Conservation (phyloP, 1,140 invertebrate species). For the Hesperophylax magnus region DNA sequence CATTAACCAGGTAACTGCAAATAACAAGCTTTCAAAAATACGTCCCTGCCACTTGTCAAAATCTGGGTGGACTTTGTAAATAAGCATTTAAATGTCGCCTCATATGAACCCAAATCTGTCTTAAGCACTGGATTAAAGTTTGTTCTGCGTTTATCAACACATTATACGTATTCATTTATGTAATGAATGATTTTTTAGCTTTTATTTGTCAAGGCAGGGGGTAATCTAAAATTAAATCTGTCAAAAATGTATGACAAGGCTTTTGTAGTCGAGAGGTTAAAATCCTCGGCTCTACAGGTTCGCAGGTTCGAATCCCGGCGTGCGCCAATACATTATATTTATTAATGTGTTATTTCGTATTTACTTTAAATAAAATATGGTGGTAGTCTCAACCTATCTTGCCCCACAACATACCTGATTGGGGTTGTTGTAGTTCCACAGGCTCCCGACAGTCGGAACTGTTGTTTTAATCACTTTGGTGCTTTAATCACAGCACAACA, state of each 20-base stretch:
- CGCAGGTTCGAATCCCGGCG: background rate
- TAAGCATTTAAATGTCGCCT: background rate
- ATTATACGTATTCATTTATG: background rate
- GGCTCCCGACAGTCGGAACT: too few relatives aligned
- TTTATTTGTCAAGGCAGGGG: conserved; percentile 8
- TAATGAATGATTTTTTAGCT: background rate
- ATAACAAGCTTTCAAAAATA: conserved; percentile 4
- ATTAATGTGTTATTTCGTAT: too few relatives aligned
- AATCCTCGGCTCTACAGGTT: background rate
- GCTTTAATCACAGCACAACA: too few relatives aligned
- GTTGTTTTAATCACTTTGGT: too few relatives aligned
- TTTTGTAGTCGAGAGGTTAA: background rate
- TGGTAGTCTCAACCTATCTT: too few relatives aligned
- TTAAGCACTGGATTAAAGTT: background rate
- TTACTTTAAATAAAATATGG: too few relatives aligned
- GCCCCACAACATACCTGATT: too few relatives aligned
- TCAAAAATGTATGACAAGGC: background rate
- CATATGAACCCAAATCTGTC: background rate
- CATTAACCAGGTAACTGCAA: conserved; percentile 70
- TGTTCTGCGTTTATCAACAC: background rate
- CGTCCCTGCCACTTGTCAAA: conserved; percentile 1
- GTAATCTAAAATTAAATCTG: conserved; percentile 27
- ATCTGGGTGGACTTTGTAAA: background rate
- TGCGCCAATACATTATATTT: too few relatives aligned
- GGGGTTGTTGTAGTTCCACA: too few relatives aligned